A percentile compares a stretch with the other conserved stretches of the same genome.
phyloP scores from a whole-genome alignment of 2,888 invertebrate genomes.

The Digitonthophagus gazella region DNA sequence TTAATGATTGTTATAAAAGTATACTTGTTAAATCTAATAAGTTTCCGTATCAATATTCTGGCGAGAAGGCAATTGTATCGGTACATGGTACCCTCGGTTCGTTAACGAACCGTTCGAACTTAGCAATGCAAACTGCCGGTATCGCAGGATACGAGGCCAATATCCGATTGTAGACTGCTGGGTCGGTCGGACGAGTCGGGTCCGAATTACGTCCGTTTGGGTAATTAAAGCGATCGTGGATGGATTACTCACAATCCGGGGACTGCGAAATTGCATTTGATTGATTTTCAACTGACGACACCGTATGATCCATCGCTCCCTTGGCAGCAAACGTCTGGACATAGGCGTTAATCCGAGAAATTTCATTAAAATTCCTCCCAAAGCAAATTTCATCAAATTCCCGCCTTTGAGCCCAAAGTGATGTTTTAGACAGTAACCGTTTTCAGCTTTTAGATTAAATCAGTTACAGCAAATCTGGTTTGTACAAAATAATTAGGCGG shows the following conservation, averaged over 20 bases:
- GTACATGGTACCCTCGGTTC: background rate
- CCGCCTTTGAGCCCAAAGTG: too few species aligned
- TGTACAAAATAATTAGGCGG: constrained; percentile 8
- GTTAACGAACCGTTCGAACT: background rate
- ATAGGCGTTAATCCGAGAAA: background rate
- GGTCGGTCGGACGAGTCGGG: background rate
- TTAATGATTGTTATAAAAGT: too few species aligned
- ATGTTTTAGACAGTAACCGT: background rate
- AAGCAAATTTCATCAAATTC: too few species aligned
- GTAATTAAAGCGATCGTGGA: background rate
- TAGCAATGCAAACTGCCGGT: background rate
- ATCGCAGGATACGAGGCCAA: background rate
- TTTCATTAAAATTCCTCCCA: too few species aligned
- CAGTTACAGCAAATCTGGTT: constrained; percentile 1
- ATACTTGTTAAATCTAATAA: too few species aligned
- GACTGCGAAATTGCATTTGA: background rate
- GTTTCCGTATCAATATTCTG: too few species aligned
- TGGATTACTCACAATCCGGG: background rate
- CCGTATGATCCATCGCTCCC: too few species aligned
- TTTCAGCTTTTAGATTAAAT: background rate
- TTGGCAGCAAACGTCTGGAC: too few species aligned
- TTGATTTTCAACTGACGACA: background rate
- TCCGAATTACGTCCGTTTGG: background rate
- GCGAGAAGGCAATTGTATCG: background rate
- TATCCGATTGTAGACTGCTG: background rate